Conservation (phyloP, 1,140 invertebrate species). For the Panonychus citri region DNA sequence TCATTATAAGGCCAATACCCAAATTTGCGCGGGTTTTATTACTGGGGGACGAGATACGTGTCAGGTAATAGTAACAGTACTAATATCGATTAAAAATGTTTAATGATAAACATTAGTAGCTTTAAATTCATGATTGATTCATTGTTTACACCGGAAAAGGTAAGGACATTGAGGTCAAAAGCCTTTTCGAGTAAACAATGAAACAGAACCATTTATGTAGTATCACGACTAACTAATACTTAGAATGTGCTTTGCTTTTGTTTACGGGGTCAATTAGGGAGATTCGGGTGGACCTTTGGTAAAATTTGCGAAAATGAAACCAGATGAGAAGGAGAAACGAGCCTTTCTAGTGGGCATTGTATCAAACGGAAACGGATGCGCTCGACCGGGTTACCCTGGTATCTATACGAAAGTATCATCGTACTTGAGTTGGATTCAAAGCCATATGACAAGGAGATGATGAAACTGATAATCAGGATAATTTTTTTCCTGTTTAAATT, state of each 20-base stretch:
- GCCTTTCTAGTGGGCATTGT: conserved; percentile 29
- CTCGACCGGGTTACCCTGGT: conserved; percentile 48
- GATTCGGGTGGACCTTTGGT: background rate
- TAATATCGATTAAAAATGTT: background rate
- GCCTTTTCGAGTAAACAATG: background rate
- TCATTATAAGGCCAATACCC: conserved; percentile 8
- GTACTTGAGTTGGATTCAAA: conserved; percentile 20
- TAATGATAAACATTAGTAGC: too few relatives aligned
- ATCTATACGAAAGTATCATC: conserved; percentile 48
- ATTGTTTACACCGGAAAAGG: too few relatives aligned
- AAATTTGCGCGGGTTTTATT: conserved; percentile 19
- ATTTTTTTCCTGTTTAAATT: too few relatives aligned
- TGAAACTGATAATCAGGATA: too few relatives aligned
- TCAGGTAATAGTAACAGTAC: conserved; percentile 1
- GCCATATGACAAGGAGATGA: too few relatives aligned
- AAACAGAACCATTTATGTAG: too few relatives aligned
- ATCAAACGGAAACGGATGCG: conserved; percentile 52
- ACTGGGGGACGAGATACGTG: conserved; percentile 19
- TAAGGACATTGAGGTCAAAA: too few relatives aligned
- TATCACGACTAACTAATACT: too few relatives aligned
- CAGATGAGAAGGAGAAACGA: background rate
- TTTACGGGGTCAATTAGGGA: too few relatives aligned
- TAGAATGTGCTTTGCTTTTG: too few relatives aligned
- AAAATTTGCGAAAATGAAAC: background rate
- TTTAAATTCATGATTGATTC: too few relatives aligned